A percentile compares a stretch with the other conserved stretches of the same genome.
These are phyloP conservation scores for Polia nebulosa DNA, from an alignment of 2,888 invertebrate genomes.

Conservation along the genomic window DNA sequence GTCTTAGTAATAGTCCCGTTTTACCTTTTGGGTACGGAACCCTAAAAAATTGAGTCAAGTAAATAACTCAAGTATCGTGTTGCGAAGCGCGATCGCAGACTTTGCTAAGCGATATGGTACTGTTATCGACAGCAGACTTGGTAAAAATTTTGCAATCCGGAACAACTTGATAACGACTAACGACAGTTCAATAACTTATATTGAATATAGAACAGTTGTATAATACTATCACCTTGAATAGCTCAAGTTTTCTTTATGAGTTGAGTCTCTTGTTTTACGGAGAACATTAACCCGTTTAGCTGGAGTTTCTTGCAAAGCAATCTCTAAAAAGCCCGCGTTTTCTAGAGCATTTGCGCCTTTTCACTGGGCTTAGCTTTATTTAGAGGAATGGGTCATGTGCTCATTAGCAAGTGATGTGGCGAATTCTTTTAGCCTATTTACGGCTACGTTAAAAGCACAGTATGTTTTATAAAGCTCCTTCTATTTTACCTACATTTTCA, in stretches of 20 bases:
- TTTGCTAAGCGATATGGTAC: slow-evolving; percentile 25
- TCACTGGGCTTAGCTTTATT: slow-evolving; percentile 38
- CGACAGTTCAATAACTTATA: slow-evolving; percentile 45
- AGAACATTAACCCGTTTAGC: background rate
- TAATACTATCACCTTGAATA: slow-evolving; percentile 19
- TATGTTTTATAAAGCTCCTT: slow-evolving; percentile 19
- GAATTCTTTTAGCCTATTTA: slow-evolving; percentile 26
- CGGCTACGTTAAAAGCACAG: slow-evolving; percentile 20
- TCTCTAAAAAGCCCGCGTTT: slow-evolving; percentile 19
- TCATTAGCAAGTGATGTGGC: slow-evolving; percentile 47
- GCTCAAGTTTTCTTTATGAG: slow-evolving; percentile 16
- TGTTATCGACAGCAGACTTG: slow-evolving; percentile 45
- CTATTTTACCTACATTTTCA: slow-evolving; percentile 24
- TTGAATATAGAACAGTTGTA: slow-evolving; percentile 1
- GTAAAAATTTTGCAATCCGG: slow-evolving; percentile 56
- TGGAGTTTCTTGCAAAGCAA: slow-evolving; percentile 15
- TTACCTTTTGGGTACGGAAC: too few relatives aligned
- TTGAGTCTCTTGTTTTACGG: background rate
- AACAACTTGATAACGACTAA: slow-evolving; percentile 48
- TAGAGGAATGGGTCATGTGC: slow-evolving; percentile 52
- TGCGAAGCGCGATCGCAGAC: slow-evolving; percentile 21
- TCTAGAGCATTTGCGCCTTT: slow-evolving; percentile 26
- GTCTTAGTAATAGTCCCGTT: too few relatives aligned
- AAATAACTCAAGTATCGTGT: slow-evolving; percentile 22
- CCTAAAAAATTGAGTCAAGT: slow-evolving; percentile 9